Base-by-base conservation (phyloP, 2,113 vertebrate species). In the Halichoerus grypus region DNA sequence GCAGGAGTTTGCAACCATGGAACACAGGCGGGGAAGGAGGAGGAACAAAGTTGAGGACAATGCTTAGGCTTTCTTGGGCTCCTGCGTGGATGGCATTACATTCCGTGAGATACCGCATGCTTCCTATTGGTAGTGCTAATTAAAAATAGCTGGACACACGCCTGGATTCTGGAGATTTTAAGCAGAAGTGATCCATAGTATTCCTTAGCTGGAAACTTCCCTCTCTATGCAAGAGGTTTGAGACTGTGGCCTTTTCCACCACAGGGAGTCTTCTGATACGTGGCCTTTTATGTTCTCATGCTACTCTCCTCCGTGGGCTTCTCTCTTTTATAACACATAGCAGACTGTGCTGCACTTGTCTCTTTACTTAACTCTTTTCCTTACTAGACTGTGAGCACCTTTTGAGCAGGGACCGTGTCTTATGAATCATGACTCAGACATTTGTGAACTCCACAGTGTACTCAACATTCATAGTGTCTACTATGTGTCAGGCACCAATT, bases 101-200 rank as follows among this genome's bases (percentile, higher is more conserved):
- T 51, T 93, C 31, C 42, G 7, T 24, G 46, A 80, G 74, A 80
- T 92, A 94, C 71, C 53, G 33, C 31, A 24, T 9, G n/a, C 28
- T 76, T 86, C 81, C 80, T 90, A 5, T n/a, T 39, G 80, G 16
- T 57, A 94, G 55, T 49, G 63, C 74, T 95, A 91, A 92, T 97
- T 93, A 90, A 74, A 97, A 67, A 93, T 93, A 69, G 36, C 74
- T 71, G 90, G 31, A 55, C 36, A 61, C 22, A 67, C 6, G 57
- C 33, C 42, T 85, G 61, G 33, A 71, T 92, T 39, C 51, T 90
- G 51, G 33, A 8, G 26, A 11, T 16, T 57, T 86, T 86, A 96
- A 91, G 55, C 46, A 91, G 51, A 83, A 88, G 9, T 12, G 39
- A 59, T 82, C 9, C 42, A 42, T 26, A 59, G 74, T 11, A 72